Evolutionary conservation across 2,888 invertebrate genomes (phyloP).

Genomic region (Acrocyrtus sp.): DNA sequence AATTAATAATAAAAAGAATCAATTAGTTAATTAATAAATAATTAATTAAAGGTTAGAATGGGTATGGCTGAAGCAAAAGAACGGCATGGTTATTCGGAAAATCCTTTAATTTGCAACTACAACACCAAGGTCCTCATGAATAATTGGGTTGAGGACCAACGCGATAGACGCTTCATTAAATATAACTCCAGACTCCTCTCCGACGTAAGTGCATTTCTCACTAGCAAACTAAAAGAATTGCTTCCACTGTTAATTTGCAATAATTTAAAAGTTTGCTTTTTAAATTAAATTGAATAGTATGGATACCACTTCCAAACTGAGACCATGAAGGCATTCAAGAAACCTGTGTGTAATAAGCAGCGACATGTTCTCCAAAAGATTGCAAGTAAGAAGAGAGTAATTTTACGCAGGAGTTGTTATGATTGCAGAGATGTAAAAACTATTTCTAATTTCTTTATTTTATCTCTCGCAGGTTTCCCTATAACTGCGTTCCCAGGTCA

Average conservation of each 20-base stretch:
- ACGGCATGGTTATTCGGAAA: constrained; percentile 43
- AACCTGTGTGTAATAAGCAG: constrained; percentile 50
- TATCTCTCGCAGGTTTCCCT: constrained; percentile 48
- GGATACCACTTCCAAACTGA: constrained; percentile 53
- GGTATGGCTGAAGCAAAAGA: constrained; percentile 42
- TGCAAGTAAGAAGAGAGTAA: constrained; percentile 46
- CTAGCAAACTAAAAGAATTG: not conserved
- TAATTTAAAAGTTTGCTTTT: not conserved
- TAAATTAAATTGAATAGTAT: constrained; percentile 30
- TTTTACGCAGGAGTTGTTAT: too few species aligned
- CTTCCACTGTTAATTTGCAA: not conserved
- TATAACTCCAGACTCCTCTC: constrained; percentile 44
- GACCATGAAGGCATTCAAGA: constrained; percentile 40
- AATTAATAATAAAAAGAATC: too few species aligned
- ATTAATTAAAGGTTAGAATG: constrained; percentile 52
- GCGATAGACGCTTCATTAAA: constrained; percentile 54
- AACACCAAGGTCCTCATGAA: constrained; percentile 46
- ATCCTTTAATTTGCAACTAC: constrained; percentile 33
- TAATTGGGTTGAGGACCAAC: constrained; percentile 59
- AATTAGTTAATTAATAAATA: too few species aligned
- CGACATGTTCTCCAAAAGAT: constrained; percentile 51
- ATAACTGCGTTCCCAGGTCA: constrained; percentile 50
- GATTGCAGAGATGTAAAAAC: constrained; percentile 12
- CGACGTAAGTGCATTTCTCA: constrained; percentile 32
- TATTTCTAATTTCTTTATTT: constrained; percentile 3